Evolutionary conservation across 1,140 invertebrate species (phyloP), one percentile per base, ranked within the genome.

Genomic region (Drosophila miranda): DNA sequence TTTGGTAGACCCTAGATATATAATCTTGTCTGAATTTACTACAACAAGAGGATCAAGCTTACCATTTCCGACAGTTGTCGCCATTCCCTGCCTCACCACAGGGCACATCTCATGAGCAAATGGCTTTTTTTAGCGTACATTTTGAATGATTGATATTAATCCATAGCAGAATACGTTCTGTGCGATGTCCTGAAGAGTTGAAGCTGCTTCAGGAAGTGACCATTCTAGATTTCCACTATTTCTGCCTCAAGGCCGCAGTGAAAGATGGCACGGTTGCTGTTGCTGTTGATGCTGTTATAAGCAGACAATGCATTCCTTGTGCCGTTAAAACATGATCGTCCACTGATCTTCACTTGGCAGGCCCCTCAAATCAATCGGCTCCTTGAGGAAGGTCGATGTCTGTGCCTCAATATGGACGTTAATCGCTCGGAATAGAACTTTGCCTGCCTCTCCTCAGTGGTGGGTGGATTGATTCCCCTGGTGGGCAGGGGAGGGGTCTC

Each of bases 91-190:
- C 3, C 92, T 93, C 43, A 2, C 92, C 13, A 96, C 96, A 92
- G 98, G 97, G 76, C 97, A 98, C 92, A 98, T 92, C 91, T 98
- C 97, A 90, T 98, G 97, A 28, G 97, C 93, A 23, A 98, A 92
- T 0, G 97, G 97, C 83, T 98, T 96, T 28, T 81, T 45, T 45
- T n/a, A 84, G 21, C 4, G 42, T 26, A 3, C 30, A 16, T 16
- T 16, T 19, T 0, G 77, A 14, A 1, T 64, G 55, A 1, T 56
- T 61, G 1, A 87, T 64, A 2, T 53, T 26, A 77, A 77, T 95
- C 46, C 44, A 64, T 2, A 87, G 16, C 0, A 75, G 21, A 9
- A 87, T 62, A 5, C 50, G 48, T 0, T 54, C 62, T 1, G 48
- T 44, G 1, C 78, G 74, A 38, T 67, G 28, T 0, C 62, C 74